Base-by-base conservation (phyloP, 2,888 invertebrate genomes). In the Cephus pulcher region DNA sequence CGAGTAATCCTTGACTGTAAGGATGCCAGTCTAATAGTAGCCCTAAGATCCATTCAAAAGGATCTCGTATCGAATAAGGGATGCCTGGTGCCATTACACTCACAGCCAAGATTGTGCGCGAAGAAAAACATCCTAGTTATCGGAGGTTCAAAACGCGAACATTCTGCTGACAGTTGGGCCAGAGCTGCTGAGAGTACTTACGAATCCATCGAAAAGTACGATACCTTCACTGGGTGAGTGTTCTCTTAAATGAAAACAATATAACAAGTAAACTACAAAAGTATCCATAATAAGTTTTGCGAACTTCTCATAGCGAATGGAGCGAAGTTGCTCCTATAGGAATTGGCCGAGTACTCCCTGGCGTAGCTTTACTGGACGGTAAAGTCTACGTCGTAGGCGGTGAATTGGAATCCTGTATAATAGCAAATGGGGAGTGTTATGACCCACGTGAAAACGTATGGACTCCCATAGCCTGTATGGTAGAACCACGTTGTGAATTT, bases 331-430 rank as follows among this genome's bases (percentile, higher is more conserved):
- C 96, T 3, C 95, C 97, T 3, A 96, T 98, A 95, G 94, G 95
- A 76, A 95, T 97, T 84, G 96, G 97, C 4, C 94, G 98, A 76
- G 97, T 98, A 86, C 94, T 98, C 84, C 97, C 98, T 0, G 98
- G 98, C 23, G 96, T 96, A 9, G 96, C 97, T 1, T 94, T 96
- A 12, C 89, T 98, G 69, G 95, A 96, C 87, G 97, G 97, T 0
- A 94, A 96, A 84, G 96, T 98, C 79, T 98, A 96, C 91, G 98
- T 97, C 0, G 96, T 98, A 3, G 98, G 98, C 32, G 98, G 98
- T 11, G 98, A 98, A 91, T 95, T 97, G 84, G 98, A 97, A 82
- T 96, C 97, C 73, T 95, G 97, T 89, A 98, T 98, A 87, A 93
- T 97, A 73, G 96, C 96, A 23, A 96, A 97, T 88, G 97, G 98